Conservation (phyloP, 2,888 invertebrate genomes). For the Erebia aethiops region DNA sequence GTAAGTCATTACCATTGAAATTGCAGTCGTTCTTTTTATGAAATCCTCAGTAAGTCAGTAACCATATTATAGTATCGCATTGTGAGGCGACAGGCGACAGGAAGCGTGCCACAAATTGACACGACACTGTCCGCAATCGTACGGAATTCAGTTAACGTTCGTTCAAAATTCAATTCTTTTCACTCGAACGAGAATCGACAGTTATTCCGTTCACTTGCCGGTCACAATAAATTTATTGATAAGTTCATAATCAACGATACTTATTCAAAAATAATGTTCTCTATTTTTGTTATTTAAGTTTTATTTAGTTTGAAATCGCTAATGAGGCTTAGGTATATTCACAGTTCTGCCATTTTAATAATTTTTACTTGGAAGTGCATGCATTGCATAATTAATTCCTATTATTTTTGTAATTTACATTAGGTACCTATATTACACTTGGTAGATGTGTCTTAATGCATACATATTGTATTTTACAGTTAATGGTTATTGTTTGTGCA, state of each 20-base stretch:
- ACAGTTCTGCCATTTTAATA: too few species aligned
- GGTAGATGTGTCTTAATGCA: neutral
- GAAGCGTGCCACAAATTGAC: slow-evolving; percentile 40
- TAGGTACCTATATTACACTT: neutral
- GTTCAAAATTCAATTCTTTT: slow-evolving; percentile 40
- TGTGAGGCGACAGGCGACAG: slow-evolving; percentile 36
- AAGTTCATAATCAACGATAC: too few species aligned
- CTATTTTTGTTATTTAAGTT: neutral
- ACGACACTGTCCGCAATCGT: slow-evolving; percentile 40
- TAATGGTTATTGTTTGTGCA: slow-evolving; percentile 1
- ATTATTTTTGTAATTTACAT: too few species aligned
- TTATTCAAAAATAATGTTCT: neutral
- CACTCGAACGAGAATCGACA: slow-evolving; percentile 29
- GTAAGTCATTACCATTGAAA: neutral
- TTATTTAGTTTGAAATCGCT: neutral
- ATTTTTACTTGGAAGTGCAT: too few species aligned
- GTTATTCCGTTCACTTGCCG: slow-evolving; percentile 24
- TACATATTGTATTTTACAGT: neutral
- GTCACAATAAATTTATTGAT: too few species aligned
- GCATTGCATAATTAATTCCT: too few species aligned
- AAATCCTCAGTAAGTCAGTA: slow-evolving; percentile 40
- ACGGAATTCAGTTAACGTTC: slow-evolving; percentile 42
- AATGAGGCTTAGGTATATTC: too few species aligned
- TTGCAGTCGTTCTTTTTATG: slow-evolving; percentile 31
- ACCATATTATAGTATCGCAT: slow-evolving; percentile 40